A percentile compares a stretch with the other conserved stretches of the same genome.
Evolutionary conservation across 2,113 vertebrate genomes (phyloP).

Genomic region (Lepisosteus osseus): DNA sequence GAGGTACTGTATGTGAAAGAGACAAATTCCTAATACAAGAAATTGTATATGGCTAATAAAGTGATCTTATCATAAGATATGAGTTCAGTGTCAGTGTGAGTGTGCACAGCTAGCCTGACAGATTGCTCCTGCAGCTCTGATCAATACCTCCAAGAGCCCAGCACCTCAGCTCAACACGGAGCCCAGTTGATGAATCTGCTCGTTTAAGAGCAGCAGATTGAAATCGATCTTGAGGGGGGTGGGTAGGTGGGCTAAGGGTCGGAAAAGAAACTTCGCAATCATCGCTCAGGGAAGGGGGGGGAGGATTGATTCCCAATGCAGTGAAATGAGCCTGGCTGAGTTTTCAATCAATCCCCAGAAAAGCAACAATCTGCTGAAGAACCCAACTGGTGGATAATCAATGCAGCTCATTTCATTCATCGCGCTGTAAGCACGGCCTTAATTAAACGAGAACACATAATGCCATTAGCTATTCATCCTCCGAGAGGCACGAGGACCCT

Average conservation of each 20-base stretch:
- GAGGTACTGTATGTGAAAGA: too few species aligned
- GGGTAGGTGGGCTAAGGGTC: too few species aligned
- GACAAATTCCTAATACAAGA: too few species aligned
- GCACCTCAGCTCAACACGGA: constrained; percentile 10
- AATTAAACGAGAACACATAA: constrained; percentile 11
- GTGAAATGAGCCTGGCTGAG: constrained; percentile 32
- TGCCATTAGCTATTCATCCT: constrained; percentile 15
- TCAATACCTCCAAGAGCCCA: constrained; percentile 19
- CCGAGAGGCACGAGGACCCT: background rate
- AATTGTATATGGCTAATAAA: too few species aligned
- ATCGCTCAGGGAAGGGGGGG: constrained; percentile 4
- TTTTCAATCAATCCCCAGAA: constrained; percentile 41
- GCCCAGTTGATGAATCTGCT: constrained; percentile 30
- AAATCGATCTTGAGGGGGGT: constrained; percentile 29
- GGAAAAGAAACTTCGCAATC: background rate
- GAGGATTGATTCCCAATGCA: constrained; percentile 19
- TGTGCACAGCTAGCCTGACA: background rate
- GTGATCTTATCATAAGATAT: background rate
- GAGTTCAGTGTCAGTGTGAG: constrained; percentile 21
- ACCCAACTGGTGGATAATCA: constrained; percentile 41
- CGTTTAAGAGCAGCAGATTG: constrained; percentile 25
- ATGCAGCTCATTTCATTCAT: constrained; percentile 45
- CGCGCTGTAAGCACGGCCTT: constrained; percentile 21
- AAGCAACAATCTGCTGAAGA: constrained; percentile 45
- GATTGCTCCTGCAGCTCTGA: background rate